A percentile compares a stretch with the other conserved stretches of the same genome.
Conservation (phyloP, 2,888 invertebrate genomes). For the Hydrotaea cyrtoneurina region DNA sequence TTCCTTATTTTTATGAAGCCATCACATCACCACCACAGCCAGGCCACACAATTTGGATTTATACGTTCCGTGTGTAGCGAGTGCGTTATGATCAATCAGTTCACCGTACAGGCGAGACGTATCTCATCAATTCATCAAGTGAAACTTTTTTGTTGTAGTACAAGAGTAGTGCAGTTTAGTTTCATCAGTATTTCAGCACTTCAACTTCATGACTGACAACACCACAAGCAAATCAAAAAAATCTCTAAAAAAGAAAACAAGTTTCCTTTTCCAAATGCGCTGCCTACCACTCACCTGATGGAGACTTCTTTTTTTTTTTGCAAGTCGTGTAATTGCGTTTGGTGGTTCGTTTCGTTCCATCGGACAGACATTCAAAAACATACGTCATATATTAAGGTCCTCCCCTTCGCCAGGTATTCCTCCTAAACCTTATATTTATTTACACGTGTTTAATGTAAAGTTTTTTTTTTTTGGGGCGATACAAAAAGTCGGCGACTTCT, state of each 20-base stretch:
- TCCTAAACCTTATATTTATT: constrained; percentile 55
- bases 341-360: too few relatives aligned
- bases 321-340: too few relatives aligned
- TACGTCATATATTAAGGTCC: too few relatives aligned
- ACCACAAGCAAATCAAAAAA: not conserved
- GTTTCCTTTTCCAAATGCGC: constrained; percentile 1
- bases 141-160: constrained; percentile 51
- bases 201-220: not conserved
- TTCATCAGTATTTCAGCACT: constrained; percentile 42
- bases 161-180: not conserved
- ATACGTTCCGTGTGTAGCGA: too few relatives aligned
- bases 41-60: too few relatives aligned
- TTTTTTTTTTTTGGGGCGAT: not conserved
- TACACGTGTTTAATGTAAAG: not conserved
- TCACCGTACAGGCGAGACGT: not conserved
- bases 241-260: constrained; percentile 11
- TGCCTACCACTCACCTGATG: not conserved
- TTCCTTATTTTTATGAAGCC: too few relatives aligned
- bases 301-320: not conserved
- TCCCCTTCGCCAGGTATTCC: constrained; percentile 37
- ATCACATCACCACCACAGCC: too few relatives aligned
- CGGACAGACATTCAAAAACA: too few relatives aligned
- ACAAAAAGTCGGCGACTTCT: not conserved
- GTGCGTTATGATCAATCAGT: too few relatives aligned
- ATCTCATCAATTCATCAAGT: constrained; percentile 37